Evolutionary conservation across 2,113 vertebrate species (phyloP), one percentile per base, ranked within the genome.

Genomic region (Lichenostomus cassidix): DNA sequence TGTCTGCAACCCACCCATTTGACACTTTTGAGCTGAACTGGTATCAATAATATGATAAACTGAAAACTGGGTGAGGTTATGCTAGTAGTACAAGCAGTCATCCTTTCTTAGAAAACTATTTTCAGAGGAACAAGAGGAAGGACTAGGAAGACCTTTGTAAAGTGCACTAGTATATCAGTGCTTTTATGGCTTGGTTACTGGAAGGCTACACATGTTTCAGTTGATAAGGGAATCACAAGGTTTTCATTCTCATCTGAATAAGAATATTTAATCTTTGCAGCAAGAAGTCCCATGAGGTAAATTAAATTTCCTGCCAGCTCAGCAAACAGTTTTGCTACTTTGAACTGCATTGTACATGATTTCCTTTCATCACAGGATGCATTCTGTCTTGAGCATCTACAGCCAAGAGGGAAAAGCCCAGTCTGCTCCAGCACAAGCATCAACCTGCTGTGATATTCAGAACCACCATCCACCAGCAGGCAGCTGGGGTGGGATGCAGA

Each of bases 221-320:
- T 73, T 95, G 89, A 96, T 95, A 96, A 95, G 91, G 68, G 68
- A 83, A 96, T 92, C 70, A 78, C 60, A 88, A 81, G 59, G 71
- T 59, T 92, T 94, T 90, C 44, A 65, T 82, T 95, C 71, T 92
- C 87, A 94, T 96, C 64, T 73, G 69, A 93, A 47, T 78, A 93
- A 94, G 87, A 91, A 83, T 80, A 95, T 93, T 95, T 88, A 86
- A 95, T 95, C 95, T 91, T 91, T 86, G 52, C 73, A 94, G 47
- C 75, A 81, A 86, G 55, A 90, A 70, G 59, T 83, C 33, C 60
- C 82, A 76, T 80, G 83, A 62, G 74, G 68, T 95, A 97, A 95
- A 95, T 92, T 95, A 95, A 76, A 96, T 92, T 96, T 96, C 93
- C 95, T 96, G 95, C 92, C 77, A 92, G 85, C 85, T 91, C 94